These are phyloP conservation scores for Ophioninae sp. DNA, from an alignment of 2,888 invertebrate species.

Conservation along the genomic window DNA sequence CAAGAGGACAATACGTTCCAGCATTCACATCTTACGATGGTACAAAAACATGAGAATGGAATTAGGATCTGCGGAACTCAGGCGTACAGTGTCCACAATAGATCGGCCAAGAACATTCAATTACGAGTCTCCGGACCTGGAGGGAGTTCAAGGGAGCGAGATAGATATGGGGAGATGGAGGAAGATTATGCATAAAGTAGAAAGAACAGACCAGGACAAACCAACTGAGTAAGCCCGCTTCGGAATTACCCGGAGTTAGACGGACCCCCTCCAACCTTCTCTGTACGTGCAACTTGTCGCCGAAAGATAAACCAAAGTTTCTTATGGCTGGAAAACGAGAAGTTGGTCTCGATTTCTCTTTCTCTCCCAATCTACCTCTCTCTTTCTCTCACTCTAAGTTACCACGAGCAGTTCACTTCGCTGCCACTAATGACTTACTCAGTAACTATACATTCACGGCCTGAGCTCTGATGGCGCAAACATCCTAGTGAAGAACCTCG, in stretches of 20 bases:
- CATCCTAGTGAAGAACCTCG: conserved; percentile 14
- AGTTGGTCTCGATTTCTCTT: conserved; percentile 48
- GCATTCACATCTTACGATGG: conserved; percentile 10
- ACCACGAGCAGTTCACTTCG: conserved; percentile 47
- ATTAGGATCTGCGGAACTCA: conserved; percentile 46
- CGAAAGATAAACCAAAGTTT: conserved; percentile 72
- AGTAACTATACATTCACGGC: conserved; percentile 53
- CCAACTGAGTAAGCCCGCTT: conserved; percentile 47
- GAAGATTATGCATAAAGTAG: conserved; percentile 38
- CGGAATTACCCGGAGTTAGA: conserved; percentile 53
- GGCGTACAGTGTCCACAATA: conserved; percentile 49
- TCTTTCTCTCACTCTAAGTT: conserved; percentile 34
- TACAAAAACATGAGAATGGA: conserved; percentile 51
- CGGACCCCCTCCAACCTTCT: conserved; percentile 1
- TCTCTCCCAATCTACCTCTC: conserved; percentile 30
- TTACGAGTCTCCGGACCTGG: conserved; percentile 43
- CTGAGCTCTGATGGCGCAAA: conserved; percentile 44
- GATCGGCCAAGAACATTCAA: conserved; percentile 57
- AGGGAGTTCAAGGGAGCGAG: conserved; percentile 12
- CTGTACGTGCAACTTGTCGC: conserved; percentile 46
- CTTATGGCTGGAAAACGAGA: conserved; percentile 63
- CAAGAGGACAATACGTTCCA: conserved; percentile 36
- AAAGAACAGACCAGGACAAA: conserved; percentile 41
- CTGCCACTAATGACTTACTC: conserved; percentile 65
- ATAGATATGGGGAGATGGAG: conserved; percentile 22